Percentiles rank a stretch among this genome's conserved stretches.
phyloP scores from a whole-genome alignment of 2,113 vertebrate species.

The Apistogramma diplotaenia region DNA sequence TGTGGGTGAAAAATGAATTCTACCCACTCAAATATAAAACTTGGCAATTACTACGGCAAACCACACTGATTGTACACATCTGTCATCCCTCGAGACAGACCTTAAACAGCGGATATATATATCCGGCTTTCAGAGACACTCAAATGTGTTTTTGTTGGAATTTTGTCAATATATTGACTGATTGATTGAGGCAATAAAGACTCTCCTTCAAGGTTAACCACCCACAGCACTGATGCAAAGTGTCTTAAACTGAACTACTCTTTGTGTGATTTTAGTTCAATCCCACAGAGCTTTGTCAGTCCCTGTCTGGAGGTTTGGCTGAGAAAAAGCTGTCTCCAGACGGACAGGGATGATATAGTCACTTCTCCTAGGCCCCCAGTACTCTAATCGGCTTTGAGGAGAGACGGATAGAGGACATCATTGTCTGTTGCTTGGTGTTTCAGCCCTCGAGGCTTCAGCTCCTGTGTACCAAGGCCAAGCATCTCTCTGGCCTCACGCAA shows the following conservation, averaged over 20 bases:
- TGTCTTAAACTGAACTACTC: constrained; percentile 22
- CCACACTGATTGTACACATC: constrained; percentile 53
- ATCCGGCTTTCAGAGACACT: constrained; percentile 29
- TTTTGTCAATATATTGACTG: constrained; percentile 25
- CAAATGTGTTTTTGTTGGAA: neutral
- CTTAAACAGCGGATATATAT: constrained; percentile 53
- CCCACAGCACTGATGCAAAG: constrained; percentile 9
- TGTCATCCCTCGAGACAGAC: constrained; percentile 46
- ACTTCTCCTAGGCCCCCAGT: constrained; percentile 45
- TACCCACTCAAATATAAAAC: constrained; percentile 47
- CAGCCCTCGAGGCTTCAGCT: constrained; percentile 56
- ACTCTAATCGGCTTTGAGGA: constrained; percentile 67
- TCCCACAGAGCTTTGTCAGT: constrained; percentile 34
- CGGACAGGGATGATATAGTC: constrained; percentile 60
- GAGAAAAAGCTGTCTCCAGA: constrained; percentile 56
- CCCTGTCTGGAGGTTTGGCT: constrained; percentile 51
- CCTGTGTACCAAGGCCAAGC: constrained; percentile 68
- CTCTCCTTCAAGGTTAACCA: constrained; percentile 12
- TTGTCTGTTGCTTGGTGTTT: constrained; percentile 58
- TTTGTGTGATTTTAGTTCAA: constrained; percentile 15
- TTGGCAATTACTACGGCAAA: constrained; percentile 35
- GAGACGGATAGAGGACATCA: constrained; percentile 54
- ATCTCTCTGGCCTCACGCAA: constrained; percentile 50
- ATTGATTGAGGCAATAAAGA: constrained; percentile 53
- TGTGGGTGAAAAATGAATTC: constrained; percentile 58